These are phyloP conservation scores for Himalopsyche japonica DNA, from an alignment of 2,888 invertebrate species.

Conservation along the genomic window DNA sequence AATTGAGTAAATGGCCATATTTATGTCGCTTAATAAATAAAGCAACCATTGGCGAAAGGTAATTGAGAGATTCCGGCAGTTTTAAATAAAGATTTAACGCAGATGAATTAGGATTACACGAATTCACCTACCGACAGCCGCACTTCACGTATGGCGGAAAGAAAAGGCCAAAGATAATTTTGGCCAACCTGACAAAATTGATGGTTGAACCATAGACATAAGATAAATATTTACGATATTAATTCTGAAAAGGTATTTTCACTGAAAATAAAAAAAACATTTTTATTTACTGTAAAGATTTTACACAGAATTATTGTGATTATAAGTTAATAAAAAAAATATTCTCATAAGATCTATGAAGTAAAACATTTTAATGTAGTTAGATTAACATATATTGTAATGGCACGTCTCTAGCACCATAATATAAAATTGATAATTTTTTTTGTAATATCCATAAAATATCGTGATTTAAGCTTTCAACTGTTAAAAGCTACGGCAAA, in stretches of 20 bases:
- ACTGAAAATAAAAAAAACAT: background rate
- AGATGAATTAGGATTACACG: constrained; percentile 32
- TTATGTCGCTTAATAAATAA: background rate
- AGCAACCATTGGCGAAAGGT: background rate
- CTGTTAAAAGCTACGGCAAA: no score
- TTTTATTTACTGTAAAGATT: no score
- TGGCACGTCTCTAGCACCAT: no score
- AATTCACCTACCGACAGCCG: constrained; percentile 35
- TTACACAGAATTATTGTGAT: no score
- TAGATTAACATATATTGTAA: no score
- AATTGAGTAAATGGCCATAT: background rate
- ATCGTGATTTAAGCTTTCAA: no score
- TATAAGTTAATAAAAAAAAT: no score
- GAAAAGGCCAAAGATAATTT: constrained; percentile 28
- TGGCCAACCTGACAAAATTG: background rate
- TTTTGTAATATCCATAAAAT: no score
- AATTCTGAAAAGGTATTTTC: background rate
- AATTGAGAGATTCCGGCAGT: background rate
- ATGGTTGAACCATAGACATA: background rate
- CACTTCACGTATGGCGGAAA: constrained; percentile 34
- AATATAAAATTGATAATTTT: no score
- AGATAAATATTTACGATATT: background rate
- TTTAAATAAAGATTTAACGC: constrained; percentile 2
- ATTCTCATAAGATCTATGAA: no score
- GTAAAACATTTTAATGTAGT: no score